A percentile compares a stretch with the other conserved stretches of the same genome.
Conservation (phyloP, 2,797 vertebrate species). For the Tenualosa ilisha region DNA sequence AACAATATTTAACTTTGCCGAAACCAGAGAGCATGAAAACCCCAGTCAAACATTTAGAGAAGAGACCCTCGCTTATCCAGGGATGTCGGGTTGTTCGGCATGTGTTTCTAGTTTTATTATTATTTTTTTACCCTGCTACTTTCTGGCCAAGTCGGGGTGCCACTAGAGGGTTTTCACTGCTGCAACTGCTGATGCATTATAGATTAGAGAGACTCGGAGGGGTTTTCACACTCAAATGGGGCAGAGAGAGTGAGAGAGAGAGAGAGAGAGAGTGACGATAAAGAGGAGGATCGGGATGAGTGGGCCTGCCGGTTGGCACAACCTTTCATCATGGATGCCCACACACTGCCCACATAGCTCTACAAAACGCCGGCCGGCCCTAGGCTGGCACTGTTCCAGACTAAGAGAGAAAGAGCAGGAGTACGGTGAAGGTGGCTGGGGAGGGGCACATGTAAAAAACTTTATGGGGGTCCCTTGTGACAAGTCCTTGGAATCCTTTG, state of each 20-base stretch:
- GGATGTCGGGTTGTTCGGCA: not conserved
- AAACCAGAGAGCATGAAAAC: not conserved
- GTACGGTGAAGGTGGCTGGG: not conserved
- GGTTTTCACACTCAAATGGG: not conserved
- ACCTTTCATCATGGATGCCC: not conserved
- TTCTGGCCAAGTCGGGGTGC: not conserved
- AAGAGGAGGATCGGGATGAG: too few relatives aligned
- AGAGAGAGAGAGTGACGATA: not conserved
- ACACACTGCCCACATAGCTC: not conserved
- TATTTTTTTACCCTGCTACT: not conserved
- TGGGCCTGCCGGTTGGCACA: not conserved
- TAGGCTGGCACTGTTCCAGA: not conserved
- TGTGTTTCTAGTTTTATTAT: not conserved
- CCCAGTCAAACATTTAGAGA: not conserved
- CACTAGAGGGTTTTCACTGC: not conserved
- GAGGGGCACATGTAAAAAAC: not conserved
- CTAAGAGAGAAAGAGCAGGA: not conserved
- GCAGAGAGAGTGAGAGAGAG: not conserved
- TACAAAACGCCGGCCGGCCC: not conserved
- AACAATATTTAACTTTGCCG: not conserved
- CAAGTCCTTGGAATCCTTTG: not conserved
- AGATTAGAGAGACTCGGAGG: not conserved
- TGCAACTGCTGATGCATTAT: slow-evolving; percentile 1
- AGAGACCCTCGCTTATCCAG: not conserved
- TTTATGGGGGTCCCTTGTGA: not conserved